phyloP scores from a whole-genome alignment of 1,140 invertebrate species.

The Euschistus heros region DNA sequence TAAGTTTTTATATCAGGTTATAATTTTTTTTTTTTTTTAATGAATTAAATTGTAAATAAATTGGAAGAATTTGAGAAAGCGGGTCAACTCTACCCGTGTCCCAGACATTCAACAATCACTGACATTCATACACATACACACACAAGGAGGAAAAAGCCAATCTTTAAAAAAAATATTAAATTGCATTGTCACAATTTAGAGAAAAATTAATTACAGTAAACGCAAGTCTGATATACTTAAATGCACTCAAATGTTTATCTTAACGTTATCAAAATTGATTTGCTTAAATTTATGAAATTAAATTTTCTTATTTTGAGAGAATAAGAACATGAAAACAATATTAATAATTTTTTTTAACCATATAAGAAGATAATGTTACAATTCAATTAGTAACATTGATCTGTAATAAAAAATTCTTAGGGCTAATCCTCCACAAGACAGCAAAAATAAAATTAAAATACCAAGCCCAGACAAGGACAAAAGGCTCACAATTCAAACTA shows the following conservation, averaged over 20 bases:
- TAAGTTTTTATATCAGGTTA: no score
- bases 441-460: not conserved
- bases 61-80: conserved; percentile 8
- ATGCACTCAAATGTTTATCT: no score
- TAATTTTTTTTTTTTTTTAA: no score
- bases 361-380: not conserved
- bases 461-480: conserved; percentile 15
- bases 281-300: no score
- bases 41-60: not conserved
- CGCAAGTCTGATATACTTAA: no score
- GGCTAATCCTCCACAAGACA: conserved; percentile 15
- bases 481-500: conserved; percentile 1
- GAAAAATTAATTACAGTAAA: no score
- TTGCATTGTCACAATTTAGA: no score
- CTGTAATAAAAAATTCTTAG: not conserved
- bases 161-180: no score
- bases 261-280: no score
- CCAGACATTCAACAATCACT: not conserved
- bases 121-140: not conserved
- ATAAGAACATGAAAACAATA: no score
- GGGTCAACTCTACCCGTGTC: conserved; percentile 12
- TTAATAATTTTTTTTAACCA: not conserved
- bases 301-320: no score
- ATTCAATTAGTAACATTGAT: not conserved
- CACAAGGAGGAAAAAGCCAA: conserved; percentile 8